Evolutionary conservation across 1,140 invertebrate species (phyloP), one percentile per base, ranked within the genome.

Genomic region (Zophobas morio): DNA sequence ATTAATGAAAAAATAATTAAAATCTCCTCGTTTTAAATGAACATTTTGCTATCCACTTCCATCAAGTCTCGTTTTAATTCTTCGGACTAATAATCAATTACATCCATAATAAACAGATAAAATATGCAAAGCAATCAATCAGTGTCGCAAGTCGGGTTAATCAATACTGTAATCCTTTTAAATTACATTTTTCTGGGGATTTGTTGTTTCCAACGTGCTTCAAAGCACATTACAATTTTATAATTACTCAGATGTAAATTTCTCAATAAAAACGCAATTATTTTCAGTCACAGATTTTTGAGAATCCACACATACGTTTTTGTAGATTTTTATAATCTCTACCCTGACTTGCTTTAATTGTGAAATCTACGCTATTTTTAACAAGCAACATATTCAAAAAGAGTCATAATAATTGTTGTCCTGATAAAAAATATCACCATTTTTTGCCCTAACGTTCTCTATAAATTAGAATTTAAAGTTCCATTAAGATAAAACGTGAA

Each of bases 71-170:
- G 39, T 42, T 47, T 66, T 66, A 66, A 66, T 66, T 66, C 60
- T 66, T 66, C 3, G 40, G 60, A 66, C 60, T 66, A 46, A 66
- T 66, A 42, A 66, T 66, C 60, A 66, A 66, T 66, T 66, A 66
- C 60, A 66, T 63, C 57, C 57, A 63, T 63, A 63, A 63, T 66
- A 66, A 66, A 66, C 60, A 47, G 60, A 66, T 66, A 66, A 66
- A 66, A 66, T 66, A 66, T 66, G 60, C 60, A 66, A 66, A 66
- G 60, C 60, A 66, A 66, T 66, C 60, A 66, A 66, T 66, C 60
- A 66, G 60, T 66, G 60, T 66, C 60, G 60, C 57, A 63, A 63
- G 57, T 63, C 57, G 57, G 57, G 8, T 40, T 66, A 66, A 66
- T 66, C 60, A 40, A 66, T 66, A 66, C 20, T 42, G 40, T 66